Percentiles rank a stretch among this genome's conserved stretches.
Conservation (phyloP, 2,888 invertebrate species). For the Chymomyza fuscimana region DNA sequence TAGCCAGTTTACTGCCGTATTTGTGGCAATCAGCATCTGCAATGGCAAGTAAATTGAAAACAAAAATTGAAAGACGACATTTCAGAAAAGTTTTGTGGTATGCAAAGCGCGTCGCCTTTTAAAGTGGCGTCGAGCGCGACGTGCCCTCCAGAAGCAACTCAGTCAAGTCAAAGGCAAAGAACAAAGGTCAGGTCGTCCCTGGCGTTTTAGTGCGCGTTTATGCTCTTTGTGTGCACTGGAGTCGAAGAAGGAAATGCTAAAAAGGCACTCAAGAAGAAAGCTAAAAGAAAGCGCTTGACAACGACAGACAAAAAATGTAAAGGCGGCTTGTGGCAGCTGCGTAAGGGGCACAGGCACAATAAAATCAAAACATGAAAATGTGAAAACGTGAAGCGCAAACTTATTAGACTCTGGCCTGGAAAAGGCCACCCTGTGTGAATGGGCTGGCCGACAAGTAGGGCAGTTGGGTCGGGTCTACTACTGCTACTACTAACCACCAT, state of each 20-base stretch:
- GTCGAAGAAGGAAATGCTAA: constrained; percentile 30
- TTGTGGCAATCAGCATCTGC: constrained; percentile 62
- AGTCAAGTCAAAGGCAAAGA: constrained; percentile 1
- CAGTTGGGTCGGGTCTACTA: neutral
- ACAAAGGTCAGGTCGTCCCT: constrained; percentile 1
- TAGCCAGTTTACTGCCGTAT: constrained; percentile 49
- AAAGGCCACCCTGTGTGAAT: neutral
- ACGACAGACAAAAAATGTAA: constrained; percentile 48
- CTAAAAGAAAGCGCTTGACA: constrained; percentile 49
- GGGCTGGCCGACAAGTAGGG: neutral
- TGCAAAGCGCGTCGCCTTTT: constrained; percentile 59
- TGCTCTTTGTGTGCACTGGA: constrained; percentile 1
- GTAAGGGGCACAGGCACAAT: constrained; percentile 34
- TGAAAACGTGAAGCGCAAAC: constrained; percentile 53
- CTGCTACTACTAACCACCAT: neutral
- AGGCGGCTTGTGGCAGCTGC: neutral
- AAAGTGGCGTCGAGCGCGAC: constrained; percentile 60
- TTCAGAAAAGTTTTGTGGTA: constrained; percentile 21
- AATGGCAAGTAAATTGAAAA: constrained; percentile 47
- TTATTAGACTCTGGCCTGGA: constrained; percentile 27
- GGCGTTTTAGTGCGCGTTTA: neutral
- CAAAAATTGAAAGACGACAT: constrained; percentile 38
- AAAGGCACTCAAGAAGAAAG: constrained; percentile 48
- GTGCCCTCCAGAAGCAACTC: constrained; percentile 32
- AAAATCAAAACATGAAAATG: constrained; percentile 60